These are phyloP conservation scores for Pelusios castaneus DNA, from an alignment of 2,113 vertebrate genomes.

Conservation along the genomic window DNA sequence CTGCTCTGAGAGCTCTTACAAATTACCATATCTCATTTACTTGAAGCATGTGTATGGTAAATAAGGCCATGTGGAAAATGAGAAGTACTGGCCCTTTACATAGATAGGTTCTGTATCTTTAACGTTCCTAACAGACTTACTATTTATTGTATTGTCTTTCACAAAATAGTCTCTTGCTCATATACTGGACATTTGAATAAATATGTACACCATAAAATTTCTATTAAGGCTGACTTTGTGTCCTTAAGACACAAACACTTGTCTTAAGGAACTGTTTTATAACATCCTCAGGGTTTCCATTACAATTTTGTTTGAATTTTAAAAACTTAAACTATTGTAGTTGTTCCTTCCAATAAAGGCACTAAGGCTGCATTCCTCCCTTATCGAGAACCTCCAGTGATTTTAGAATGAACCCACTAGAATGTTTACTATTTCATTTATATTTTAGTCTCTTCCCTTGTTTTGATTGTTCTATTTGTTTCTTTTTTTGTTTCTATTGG, in stretches of 20 bases:
- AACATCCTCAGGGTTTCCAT: background rate
- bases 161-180: background rate
- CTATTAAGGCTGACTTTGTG: background rate
- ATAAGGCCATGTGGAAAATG: background rate
- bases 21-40: constrained; percentile 7
- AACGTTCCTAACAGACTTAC: background rate
- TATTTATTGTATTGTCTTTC: background rate
- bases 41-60: background rate
- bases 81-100: background rate
- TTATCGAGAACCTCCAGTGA: background rate
- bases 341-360: background rate
- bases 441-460: background rate
- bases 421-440: background rate
- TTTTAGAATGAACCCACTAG: background rate
- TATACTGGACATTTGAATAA: background rate
- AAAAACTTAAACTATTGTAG: background rate
- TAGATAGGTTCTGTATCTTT: background rate
- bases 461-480: background rate
- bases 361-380: background rate
- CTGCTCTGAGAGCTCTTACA: background rate
- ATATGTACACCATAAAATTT: background rate
- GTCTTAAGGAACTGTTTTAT: background rate
- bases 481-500: background rate
- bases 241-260: background rate
- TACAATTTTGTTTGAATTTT: background rate